phyloP scores from a whole-genome alignment of 2,797 vertebrate species.

The Amblyraja radiata region DNA sequence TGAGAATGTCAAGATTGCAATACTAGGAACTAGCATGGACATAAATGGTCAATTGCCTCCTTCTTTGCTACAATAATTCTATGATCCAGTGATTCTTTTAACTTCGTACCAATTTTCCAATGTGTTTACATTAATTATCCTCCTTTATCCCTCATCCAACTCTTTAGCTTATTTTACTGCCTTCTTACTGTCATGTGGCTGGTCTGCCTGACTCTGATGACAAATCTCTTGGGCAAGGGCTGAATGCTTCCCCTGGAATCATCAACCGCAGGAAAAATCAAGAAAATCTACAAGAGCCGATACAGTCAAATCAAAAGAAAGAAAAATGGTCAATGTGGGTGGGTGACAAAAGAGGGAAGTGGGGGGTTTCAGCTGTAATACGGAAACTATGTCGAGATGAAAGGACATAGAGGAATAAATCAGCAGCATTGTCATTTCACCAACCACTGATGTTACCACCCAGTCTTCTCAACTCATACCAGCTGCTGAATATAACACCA shows the following conservation, averaged over 20 bases:
- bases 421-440: neutral
- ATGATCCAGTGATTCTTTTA: neutral
- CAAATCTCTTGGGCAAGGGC: neutral
- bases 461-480: neutral
- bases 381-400: conserved; percentile 18
- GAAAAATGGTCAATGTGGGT: neutral
- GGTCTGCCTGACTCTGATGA: no score
- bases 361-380: neutral
- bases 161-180: neutral
- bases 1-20: no score
- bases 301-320: neutral
- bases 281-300: neutral
- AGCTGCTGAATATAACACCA: neutral
- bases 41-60: no score
- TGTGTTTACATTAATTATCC: neutral
- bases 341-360: neutral
- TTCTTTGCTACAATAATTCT: no score
- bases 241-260: neutral
- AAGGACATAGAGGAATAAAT: neutral
- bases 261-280: neutral
- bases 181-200: neutral
- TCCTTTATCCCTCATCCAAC: no score
- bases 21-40: no score
- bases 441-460: neutral
- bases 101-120: neutral